These are phyloP conservation scores for Pipistrellus kuhlii DNA, from an alignment of 2,797 vertebrate genomes.

Conservation along the genomic window DNA sequence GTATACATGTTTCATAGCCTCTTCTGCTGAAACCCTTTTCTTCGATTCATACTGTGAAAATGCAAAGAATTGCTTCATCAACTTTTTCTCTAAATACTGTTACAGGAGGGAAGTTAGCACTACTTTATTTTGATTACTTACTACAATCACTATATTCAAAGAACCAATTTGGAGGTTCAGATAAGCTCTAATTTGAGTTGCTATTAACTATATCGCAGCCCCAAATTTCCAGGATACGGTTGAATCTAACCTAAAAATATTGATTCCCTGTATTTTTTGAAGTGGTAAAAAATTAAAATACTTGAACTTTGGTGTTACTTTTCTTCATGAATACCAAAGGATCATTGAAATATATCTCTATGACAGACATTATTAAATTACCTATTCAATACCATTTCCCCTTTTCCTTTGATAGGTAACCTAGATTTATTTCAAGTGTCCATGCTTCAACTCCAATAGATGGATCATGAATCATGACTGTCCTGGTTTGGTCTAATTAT, in stretches of 20 bases:
- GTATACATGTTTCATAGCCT: constrained; percentile 98
- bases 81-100: constrained; percentile 34
- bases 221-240: constrained; percentile 49
- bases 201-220: neutral
- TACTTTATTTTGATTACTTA: constrained; percentile 24
- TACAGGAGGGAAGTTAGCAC: constrained; percentile 10
- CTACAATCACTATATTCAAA: constrained; percentile 29
- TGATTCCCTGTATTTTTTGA: constrained; percentile 24
- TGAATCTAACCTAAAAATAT: constrained; percentile 68
- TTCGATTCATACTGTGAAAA: constrained; percentile 96
- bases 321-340: constrained; percentile 51
- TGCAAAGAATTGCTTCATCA: constrained; percentile 60
- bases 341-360: neutral
- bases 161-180: neutral
- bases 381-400: neutral
- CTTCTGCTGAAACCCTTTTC: constrained; percentile 98
- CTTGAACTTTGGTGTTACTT: neutral
- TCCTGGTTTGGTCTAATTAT: constrained; percentile 8
- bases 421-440: constrained; percentile 2
- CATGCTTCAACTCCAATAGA: neutral
- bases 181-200: constrained; percentile 47
- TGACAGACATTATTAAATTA: neutral
- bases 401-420: neutral
- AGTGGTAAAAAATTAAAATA: constrained; percentile 52
- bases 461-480: neutral